Percentiles rank a stretch among this genome's conserved stretches.
These are phyloP conservation scores for Nezara viridula DNA, from an alignment of 2,888 invertebrate species.

Conservation along the genomic window DNA sequence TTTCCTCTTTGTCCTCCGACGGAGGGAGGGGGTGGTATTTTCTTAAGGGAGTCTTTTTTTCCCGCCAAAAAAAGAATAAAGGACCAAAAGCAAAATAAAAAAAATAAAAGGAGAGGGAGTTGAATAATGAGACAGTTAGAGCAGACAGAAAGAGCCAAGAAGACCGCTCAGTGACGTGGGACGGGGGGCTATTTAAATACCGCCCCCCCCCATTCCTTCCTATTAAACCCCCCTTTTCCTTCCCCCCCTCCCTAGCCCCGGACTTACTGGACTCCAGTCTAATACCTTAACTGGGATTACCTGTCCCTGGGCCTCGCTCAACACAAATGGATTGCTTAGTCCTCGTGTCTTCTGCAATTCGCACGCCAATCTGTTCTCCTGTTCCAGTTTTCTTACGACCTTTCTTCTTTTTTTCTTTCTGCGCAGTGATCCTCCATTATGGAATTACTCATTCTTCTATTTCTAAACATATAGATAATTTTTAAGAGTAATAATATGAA, in stretches of 20 bases:
- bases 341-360: constrained; percentile 2
- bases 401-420: not conserved
- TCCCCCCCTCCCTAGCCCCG: not conserved
- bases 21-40: not conserved
- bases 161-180: not conserved
- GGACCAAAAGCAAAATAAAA: not conserved
- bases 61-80: not conserved
- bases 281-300: constrained; percentile 4
- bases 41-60: not conserved
- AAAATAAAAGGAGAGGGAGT: not conserved
- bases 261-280: not conserved
- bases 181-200: not conserved
- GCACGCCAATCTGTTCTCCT: not conserved
- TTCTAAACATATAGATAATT: too few species aligned
- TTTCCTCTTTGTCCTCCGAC: not conserved
- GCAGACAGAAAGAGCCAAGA: too few species aligned
- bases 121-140: not conserved
- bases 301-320: not conserved
- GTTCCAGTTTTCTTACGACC: not conserved
- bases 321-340: constrained; percentile 14
- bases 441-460: not conserved
- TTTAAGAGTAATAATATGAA: too few species aligned
- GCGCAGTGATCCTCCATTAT: not conserved
- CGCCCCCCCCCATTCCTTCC: too few species aligned
- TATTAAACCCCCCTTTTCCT: not conserved